Evolutionary conservation across 2,797 vertebrate species (phyloP).

Genomic region (Ctenosaura bakeri): DNA sequence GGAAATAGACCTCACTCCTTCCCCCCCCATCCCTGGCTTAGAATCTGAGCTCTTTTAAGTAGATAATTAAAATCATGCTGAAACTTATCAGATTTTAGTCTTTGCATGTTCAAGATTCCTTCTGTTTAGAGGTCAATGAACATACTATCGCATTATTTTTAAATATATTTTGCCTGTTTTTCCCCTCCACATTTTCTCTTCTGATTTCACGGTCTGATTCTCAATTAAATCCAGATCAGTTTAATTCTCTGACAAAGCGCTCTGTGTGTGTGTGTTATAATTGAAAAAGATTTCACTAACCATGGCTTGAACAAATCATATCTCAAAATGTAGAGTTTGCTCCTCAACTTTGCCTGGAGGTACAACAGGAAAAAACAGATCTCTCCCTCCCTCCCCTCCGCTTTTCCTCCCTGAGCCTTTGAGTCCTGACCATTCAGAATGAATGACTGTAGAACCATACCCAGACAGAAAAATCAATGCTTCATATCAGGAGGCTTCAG

Average conservation of each 20-base stretch:
- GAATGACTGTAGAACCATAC: slow-evolving; percentile 93
- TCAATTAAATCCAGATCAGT: not conserved
- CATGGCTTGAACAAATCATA: slow-evolving; percentile 86
- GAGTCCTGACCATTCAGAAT: slow-evolving; percentile 95
- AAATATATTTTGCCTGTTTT: not conserved
- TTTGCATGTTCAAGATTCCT: not conserved
- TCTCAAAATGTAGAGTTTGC: slow-evolving; percentile 87
- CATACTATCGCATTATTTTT: not conserved
- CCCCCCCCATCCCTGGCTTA: too few species aligned
- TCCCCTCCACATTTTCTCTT: not conserved
- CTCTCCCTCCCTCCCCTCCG: slow-evolving; percentile 72
- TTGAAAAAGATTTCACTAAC: slow-evolving; percentile 82
- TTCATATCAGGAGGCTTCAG: slow-evolving; percentile 99
- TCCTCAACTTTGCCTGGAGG: slow-evolving; percentile 91
- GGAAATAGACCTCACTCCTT: too few species aligned
- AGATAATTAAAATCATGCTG: not conserved
- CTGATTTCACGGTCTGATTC: not conserved
- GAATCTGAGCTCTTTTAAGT: not conserved
- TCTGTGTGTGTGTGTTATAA: slow-evolving; percentile 55
- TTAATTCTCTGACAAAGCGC: not conserved
- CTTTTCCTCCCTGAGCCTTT: slow-evolving; percentile 82
- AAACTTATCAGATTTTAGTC: not conserved
- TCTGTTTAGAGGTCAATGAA: not conserved
- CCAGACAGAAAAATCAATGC: slow-evolving; percentile 99
- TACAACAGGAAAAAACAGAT: slow-evolving; percentile 87